phyloP scores from a whole-genome alignment of 2,888 invertebrate species.

The Calliphora vomitoria region DNA sequence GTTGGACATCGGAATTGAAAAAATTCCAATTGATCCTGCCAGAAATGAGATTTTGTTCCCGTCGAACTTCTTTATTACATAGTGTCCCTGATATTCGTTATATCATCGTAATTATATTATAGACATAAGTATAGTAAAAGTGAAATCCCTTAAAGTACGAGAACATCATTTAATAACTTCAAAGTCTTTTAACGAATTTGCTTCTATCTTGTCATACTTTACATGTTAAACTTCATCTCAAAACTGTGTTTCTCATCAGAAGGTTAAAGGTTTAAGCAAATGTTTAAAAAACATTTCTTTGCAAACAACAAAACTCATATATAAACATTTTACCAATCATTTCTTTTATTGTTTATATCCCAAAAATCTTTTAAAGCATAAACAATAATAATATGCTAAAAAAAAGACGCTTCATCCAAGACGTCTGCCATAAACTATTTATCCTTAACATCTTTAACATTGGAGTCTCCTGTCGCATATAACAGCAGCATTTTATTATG shows the following conservation, averaged over 20 bases:
- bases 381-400: slow-evolving; percentile 44
- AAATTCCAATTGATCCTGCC: no score
- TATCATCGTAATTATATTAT: no score
- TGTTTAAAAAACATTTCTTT: neutral
- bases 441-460: slow-evolving; percentile 56
- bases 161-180: no score
- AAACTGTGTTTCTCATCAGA: neutral
- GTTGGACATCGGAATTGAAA: no score
- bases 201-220: no score
- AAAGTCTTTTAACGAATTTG: no score
- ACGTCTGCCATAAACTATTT: slow-evolving; percentile 51
- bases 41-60: no score
- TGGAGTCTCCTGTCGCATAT: slow-evolving; percentile 34
- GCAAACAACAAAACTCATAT: neutral
- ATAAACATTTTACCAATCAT: slow-evolving; percentile 33
- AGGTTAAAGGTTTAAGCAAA: slow-evolving; percentile 43
- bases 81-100: no score
- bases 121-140: no score
- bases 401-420: slow-evolving; percentile 7
- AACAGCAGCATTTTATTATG: slow-evolving; percentile 43
- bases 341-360: slow-evolving; percentile 52
- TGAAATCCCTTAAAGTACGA: no score
- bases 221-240: no score
- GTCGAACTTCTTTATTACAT: no score
- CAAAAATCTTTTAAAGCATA: slow-evolving; percentile 45